Percentiles rank a stretch among this genome's conserved stretches.
phyloP scores from a whole-genome alignment of 2,113 vertebrate species.

The Toxotes jaculatrix region DNA sequence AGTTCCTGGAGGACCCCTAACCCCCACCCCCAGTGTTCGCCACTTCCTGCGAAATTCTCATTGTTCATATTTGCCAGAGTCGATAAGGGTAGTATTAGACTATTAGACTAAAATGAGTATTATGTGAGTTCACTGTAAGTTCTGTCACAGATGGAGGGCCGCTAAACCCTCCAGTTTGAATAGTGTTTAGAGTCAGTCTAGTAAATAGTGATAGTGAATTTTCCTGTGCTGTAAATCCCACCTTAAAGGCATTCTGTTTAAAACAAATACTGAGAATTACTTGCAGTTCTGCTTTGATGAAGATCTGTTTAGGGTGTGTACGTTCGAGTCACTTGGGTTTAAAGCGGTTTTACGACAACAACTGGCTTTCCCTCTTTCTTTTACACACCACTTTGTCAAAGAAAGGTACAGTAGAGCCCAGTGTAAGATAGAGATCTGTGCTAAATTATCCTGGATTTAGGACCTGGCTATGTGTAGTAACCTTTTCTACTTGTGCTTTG shows the following conservation, averaged over 20 bases:
- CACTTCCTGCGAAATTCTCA: conserved; percentile 32
- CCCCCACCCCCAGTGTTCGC: background rate
- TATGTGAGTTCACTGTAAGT: background rate
- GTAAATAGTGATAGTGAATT: no score
- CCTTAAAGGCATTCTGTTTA: background rate
- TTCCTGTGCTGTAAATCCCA: background rate
- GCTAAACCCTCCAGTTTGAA: background rate
- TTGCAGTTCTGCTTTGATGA: conserved; percentile 18
- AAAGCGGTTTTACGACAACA: conserved; percentile 11
- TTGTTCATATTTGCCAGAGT: conserved; percentile 33
- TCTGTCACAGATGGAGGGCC: background rate
- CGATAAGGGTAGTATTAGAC: conserved; percentile 26
- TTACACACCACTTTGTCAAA: conserved; percentile 15
- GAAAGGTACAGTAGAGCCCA: background rate
- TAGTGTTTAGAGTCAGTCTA: background rate
- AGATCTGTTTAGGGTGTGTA: conserved; percentile 26
- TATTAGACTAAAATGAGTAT: conserved; percentile 5
- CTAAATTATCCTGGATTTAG: conserved; percentile 26
- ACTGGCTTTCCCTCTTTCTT: conserved; percentile 26
- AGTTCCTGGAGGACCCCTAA: conserved; percentile 31
- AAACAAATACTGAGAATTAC: conserved; percentile 9
- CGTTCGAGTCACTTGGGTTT: background rate
- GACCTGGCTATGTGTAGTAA: conserved; percentile 15
- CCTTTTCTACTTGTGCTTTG: background rate
- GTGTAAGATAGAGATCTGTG: conserved; percentile 5